phyloP scores from a whole-genome alignment of 2,113 vertebrate species.

The Petrocephalus microphthalmus region DNA sequence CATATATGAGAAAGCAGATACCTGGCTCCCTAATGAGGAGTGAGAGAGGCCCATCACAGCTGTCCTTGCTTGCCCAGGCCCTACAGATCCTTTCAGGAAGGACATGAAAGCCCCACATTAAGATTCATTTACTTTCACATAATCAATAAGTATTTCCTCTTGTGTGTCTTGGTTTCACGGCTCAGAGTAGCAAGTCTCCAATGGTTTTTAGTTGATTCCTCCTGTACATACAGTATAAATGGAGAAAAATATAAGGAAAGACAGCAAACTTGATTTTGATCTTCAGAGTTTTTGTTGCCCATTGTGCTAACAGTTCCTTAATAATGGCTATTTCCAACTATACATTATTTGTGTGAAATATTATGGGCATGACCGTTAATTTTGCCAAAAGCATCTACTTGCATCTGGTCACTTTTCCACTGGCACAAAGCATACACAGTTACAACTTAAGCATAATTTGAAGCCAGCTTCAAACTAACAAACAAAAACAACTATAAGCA shows the following conservation, averaged over 20 bases:
- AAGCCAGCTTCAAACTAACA: neutral
- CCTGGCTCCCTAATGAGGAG: neutral
- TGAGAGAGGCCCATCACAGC: neutral
- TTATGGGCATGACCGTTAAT: neutral
- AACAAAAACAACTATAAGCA: neutral
- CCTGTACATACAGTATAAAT: neutral
- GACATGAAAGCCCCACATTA: neutral
- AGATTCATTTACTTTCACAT: neutral
- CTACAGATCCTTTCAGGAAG: neutral
- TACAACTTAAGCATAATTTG: neutral
- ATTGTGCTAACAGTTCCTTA: neutral
- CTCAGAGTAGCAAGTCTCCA: neutral
- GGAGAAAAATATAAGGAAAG: neutral
- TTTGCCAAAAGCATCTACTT: neutral
- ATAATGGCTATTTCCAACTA: neutral
- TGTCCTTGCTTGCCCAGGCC: neutral
- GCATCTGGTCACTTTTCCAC: neutral
- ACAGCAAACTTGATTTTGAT: conserved; percentile 12
- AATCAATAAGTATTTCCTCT: conserved; percentile 14
- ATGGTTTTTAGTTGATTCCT: neutral
- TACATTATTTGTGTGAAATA: neutral
- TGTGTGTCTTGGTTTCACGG: neutral
- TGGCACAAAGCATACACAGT: neutral
- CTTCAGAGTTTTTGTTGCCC: neutral
- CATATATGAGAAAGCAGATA: neutral